A percentile compares a stretch with the other conserved stretches of the same genome.
Evolutionary conservation across 2,888 invertebrate species (phyloP).

Genomic region (Pyralis farinalis): DNA sequence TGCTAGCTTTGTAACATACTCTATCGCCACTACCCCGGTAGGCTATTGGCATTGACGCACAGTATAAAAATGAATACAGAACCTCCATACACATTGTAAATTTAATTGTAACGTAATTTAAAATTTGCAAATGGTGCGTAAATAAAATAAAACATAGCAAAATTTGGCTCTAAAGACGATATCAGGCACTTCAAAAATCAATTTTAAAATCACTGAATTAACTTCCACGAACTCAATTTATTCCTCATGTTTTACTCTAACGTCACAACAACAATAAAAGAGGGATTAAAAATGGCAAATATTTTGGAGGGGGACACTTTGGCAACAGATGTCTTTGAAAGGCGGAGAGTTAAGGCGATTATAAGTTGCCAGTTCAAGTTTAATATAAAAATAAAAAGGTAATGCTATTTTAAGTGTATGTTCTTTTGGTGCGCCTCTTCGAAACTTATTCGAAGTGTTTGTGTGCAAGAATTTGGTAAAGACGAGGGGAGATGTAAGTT

Average conservation of each 20-base stretch:
- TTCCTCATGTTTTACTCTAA: conserved; percentile 11
- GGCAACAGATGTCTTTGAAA: conserved; percentile 65
- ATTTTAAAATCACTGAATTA: background rate
- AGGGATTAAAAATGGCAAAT: conserved; percentile 28
- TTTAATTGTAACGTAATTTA: too few species aligned
- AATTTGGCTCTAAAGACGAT: too few species aligned
- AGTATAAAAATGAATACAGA: too few species aligned
- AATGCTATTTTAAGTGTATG: conserved; percentile 64
- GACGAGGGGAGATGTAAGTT: conserved; percentile 20
- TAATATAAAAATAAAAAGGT: conserved; percentile 74
- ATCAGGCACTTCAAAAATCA: too few species aligned
- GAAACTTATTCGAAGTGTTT: conserved; percentile 25
- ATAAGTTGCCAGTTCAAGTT: conserved; percentile 58
- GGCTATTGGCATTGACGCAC: too few species aligned
- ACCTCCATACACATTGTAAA: too few species aligned
- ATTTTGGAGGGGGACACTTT: conserved; percentile 30
- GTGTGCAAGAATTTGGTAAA: conserved; percentile 6
- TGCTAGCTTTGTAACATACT: too few species aligned
- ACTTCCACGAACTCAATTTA: conserved; percentile 6
- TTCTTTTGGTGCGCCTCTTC: conserved; percentile 29
- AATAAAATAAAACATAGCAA: too few species aligned
- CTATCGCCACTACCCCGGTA: too few species aligned
- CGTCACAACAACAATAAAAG: conserved; percentile 32
- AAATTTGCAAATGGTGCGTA: too few species aligned
- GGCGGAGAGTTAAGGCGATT: conserved; percentile 74